phyloP scores from a whole-genome alignment of 2,888 invertebrate genomes.

The Pollenia amentaria region DNA sequence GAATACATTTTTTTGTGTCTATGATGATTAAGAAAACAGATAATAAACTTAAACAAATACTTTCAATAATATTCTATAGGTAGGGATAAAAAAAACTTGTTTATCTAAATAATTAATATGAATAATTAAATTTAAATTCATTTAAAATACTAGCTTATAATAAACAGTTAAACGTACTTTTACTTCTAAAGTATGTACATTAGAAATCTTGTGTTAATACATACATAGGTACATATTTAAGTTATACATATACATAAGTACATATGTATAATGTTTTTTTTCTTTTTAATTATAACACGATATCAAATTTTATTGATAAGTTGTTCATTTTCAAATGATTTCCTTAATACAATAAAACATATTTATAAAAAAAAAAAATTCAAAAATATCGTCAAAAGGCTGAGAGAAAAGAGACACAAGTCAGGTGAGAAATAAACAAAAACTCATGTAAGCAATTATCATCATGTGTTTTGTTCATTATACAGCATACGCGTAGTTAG shows the following conservation, averaged over 20 bases:
- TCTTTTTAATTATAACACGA: background rate
- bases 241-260: background rate
- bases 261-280: background rate
- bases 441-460: conserved; percentile 39
- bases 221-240: background rate
- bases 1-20: conserved; percentile 1
- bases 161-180: background rate
- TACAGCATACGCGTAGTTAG: background rate
- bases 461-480: conserved; percentile 30
- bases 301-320: background rate
- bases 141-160: background rate
- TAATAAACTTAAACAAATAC: background rate
- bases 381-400: background rate
- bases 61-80: background rate
- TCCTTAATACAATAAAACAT: conserved; percentile 36
- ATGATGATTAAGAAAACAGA: background rate
- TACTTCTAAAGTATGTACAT: background rate
- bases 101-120: conserved; percentile 13
- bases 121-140: background rate
- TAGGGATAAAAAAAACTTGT: background rate
- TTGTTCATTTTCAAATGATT: conserved; percentile 31
- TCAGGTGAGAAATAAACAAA: conserved; percentile 5
- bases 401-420: background rate
- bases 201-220: background rate
- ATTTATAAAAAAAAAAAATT: background rate